Percentiles rank a stretch among this genome's conserved stretches.
phyloP scores from a whole-genome alignment of 2,888 invertebrate species.

The Thera britannica region DNA sequence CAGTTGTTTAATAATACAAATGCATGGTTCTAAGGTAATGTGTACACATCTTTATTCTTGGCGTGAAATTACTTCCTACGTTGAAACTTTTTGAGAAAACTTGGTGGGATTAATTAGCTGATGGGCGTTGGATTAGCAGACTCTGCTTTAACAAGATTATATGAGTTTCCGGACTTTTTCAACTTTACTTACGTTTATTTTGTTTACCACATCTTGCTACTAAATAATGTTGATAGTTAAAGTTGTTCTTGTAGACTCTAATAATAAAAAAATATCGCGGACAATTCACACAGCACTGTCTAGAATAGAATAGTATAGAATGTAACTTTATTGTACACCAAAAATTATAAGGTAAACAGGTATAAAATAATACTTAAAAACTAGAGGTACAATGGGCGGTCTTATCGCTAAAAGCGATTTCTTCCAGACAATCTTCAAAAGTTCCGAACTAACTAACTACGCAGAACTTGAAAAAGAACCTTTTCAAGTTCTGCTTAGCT shows the following conservation, averaged over 20 bases:
- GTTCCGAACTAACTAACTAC: too few relatives aligned
- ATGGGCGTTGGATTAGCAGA: constrained; percentile 80
- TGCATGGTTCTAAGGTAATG: background rate
- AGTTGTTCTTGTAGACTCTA: constrained; percentile 22
- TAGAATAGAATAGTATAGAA: too few relatives aligned
- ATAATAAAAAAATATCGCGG: too few relatives aligned
- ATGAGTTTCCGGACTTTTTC: constrained; percentile 79
- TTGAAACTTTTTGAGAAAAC: constrained; percentile 82
- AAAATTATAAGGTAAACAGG: too few relatives aligned
- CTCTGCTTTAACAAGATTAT: constrained; percentile 82
- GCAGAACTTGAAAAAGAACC: too few relatives aligned
- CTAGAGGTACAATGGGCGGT: too few relatives aligned
- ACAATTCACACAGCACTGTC: too few relatives aligned
- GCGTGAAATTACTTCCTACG: constrained; percentile 82
- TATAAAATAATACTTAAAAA: too few relatives aligned
- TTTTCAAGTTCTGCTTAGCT: too few relatives aligned
- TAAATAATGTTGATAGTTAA: constrained; percentile 41
- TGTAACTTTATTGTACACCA: too few relatives aligned
- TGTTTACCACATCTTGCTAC: constrained; percentile 64
- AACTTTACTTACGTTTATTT: constrained; percentile 79
- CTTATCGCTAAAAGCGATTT: too few relatives aligned
- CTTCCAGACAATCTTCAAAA: too few relatives aligned
- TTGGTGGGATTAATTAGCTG: constrained; percentile 83
- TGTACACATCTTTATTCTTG: constrained; percentile 45
- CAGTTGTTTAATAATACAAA: background rate